These are phyloP conservation scores for Cynoglossus semilaevis DNA, from an alignment of 2,113 vertebrate genomes.

Conservation along the genomic window DNA sequence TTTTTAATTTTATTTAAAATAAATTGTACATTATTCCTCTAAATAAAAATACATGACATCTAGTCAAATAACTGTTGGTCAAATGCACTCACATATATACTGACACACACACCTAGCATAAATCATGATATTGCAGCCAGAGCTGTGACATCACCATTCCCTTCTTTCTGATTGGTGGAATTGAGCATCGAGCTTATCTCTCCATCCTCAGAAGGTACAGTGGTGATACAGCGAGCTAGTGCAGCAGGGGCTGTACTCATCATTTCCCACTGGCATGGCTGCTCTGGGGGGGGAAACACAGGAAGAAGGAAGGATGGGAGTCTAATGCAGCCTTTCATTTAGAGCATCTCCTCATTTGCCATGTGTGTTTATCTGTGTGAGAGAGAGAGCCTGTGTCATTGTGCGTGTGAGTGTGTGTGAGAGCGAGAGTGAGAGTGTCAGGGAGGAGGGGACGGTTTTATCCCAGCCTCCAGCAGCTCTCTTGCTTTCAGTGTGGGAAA, in stretches of 20 bases:
- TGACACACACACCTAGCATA: conserved; percentile 40
- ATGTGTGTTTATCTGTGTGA: conserved; percentile 21
- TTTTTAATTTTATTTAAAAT: too few species aligned
- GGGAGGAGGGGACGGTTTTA: conserved; percentile 63
- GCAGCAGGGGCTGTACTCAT: conserved; percentile 68
- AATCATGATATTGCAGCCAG: conserved; percentile 75
- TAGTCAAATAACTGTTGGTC: background rate
- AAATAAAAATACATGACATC: too few species aligned
- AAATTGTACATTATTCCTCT: too few species aligned
- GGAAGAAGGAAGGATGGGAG: conserved; percentile 59
- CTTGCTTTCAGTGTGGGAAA: conserved; percentile 43
- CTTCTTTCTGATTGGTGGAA: conserved; percentile 70
- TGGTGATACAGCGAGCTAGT: conserved; percentile 77
- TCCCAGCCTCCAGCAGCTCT: conserved; percentile 61
- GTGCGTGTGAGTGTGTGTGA: conserved; percentile 20
- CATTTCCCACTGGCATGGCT: conserved; percentile 63
- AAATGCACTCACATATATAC: conserved; percentile 21
- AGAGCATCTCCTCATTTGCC: conserved; percentile 36
- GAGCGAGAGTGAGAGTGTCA: conserved; percentile 43
- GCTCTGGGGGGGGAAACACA: conserved; percentile 60
- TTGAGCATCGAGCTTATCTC: conserved; percentile 45
- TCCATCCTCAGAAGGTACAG: conserved; percentile 60
- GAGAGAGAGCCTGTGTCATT: conserved; percentile 2
- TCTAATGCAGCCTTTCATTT: conserved; percentile 53
- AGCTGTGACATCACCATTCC: conserved; percentile 78